Evolutionary conservation across 2,113 vertebrate species (phyloP).

Genomic region (Myrmophylax atrothorax): DNA sequence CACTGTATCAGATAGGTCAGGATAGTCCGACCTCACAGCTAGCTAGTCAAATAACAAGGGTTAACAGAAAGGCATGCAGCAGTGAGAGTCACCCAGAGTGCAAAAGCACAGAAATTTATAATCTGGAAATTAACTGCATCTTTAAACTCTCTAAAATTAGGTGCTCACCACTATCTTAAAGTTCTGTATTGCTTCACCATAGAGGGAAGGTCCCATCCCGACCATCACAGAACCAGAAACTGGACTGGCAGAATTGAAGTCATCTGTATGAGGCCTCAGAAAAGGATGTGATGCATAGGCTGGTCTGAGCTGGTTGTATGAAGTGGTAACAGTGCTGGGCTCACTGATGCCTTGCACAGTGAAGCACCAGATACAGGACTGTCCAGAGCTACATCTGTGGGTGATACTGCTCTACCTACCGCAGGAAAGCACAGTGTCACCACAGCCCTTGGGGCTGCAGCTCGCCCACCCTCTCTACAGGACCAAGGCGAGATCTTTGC

Average conservation of each 20-base stretch:
- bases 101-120: background rate
- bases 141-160: background rate
- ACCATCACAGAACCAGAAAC: background rate
- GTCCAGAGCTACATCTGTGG: background rate
- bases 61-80: background rate
- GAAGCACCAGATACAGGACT: background rate
- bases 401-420: background rate
- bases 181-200: background rate
- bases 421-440: background rate
- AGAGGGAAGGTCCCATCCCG: background rate
- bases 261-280: background rate
- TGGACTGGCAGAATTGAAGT: background rate
- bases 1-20: background rate
- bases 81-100: background rate
- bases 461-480: background rate
- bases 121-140: background rate
- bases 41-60: conserved; percentile 3
- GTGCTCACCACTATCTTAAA: background rate
- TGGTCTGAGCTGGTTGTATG: background rate
- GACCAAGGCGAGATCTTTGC: background rate
- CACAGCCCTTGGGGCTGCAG: background rate
- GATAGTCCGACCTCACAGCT: background rate
- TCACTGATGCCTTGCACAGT: background rate
- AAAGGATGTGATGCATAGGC: background rate
- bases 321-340: background rate